Evolutionary conservation across 2,113 vertebrate species (phyloP), one percentile per base, ranked within the genome.

Genomic region (Crotalus viridis): DNA sequence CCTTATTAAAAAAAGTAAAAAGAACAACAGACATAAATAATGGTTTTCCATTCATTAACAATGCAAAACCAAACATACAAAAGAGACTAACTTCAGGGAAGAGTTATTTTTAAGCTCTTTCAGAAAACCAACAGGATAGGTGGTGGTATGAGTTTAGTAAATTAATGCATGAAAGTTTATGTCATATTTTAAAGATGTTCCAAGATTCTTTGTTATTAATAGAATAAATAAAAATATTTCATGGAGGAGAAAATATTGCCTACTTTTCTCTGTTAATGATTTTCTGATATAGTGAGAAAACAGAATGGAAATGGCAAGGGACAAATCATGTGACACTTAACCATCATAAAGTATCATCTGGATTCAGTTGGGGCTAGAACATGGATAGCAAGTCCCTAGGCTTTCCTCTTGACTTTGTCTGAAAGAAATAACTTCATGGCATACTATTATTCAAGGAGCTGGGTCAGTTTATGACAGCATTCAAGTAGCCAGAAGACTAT

Each of bases 221-320:
- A 59, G 56, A 56, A 81, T 39, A 28, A 26, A 43, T 59, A 91
- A 89, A 93, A 52, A 26, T 22, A 81, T 94, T 85, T 91, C 22
- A 12, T 33, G 87, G 61, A 54, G 26, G 19, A 56, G 4, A 57
- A 56, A 87, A 26, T 6, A 2, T 43, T 94, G 55, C 94, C 39
- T 51, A 26, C 51, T 94, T 91, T 94, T 87, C 90, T 94, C 91
- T 88, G 33, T 1, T 0, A 13, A 94, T 89, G 52, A 55, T 94
- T 59, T 95, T 48, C 86, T 94, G 85, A 93, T 0, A 52, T 0
- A n/a, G 88, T 94, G 92, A 92, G 94, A 94, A 94, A 94, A 87
- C 13, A 92, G 90, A 94, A 59, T n/a, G 93, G 93, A 94, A 95
- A 92, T 94, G n/a, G 56, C 51, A 91, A 95, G 92, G 90, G 93